Evolutionary conservation across 2,113 vertebrate species (phyloP).

Genomic region (Perca fluviatilis): DNA sequence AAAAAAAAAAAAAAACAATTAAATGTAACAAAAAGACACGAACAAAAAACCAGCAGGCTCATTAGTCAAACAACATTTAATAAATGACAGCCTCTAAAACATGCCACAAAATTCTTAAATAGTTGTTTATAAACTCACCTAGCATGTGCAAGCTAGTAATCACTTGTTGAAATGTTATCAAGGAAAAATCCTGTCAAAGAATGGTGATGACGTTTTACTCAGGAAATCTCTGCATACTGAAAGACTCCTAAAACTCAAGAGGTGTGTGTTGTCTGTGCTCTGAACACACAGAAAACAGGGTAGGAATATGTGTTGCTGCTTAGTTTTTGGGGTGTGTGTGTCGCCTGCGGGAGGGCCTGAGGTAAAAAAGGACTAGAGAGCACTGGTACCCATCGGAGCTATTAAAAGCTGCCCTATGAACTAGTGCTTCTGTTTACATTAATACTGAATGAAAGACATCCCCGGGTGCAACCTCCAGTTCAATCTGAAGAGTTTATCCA

Average conservation of each 20-base stretch:
- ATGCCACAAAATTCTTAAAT: neutral
- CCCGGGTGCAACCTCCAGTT: slow-evolving; percentile 37
- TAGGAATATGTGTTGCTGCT: neutral
- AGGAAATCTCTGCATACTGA: neutral
- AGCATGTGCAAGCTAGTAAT: neutral
- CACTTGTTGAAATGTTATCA: neutral
- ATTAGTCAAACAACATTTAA: neutral
- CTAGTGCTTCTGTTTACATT: slow-evolving; percentile 33
- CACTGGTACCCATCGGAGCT: neutral
- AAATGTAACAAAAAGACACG: neutral
- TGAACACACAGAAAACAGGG: neutral
- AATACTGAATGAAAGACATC: slow-evolving; percentile 62
- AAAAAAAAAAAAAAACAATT: no score
- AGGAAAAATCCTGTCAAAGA: neutral
- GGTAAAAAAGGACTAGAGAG: slow-evolving; percentile 16
- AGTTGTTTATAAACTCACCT: slow-evolving; percentile 34
- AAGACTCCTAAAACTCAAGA: neutral
- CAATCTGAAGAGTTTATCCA: slow-evolving; percentile 20
- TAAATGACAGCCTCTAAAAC: neutral
- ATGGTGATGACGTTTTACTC: neutral
- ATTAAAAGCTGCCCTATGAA: slow-evolving; percentile 53
- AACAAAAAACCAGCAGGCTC: neutral
- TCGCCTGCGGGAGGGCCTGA: slow-evolving; percentile 36
- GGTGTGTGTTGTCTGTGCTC: neutral
- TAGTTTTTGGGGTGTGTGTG: neutral